Base-by-base conservation (phyloP, 2,797 vertebrate species). In the Neopelma chrysocephalum region DNA sequence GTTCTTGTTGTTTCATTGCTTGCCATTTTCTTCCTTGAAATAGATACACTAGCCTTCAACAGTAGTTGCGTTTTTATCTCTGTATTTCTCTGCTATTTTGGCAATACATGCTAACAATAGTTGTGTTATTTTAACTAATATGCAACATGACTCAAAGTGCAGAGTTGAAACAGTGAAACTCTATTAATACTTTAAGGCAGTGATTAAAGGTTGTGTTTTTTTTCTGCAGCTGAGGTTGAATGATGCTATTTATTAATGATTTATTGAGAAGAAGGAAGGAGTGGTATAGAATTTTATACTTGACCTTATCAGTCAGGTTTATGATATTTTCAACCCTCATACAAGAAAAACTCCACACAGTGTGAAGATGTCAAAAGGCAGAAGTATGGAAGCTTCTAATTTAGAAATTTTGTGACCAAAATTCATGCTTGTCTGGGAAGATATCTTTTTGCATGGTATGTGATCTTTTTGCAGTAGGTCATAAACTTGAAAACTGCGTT, bases 381-480 rank as follows among this genome's bases (percentile, higher is more conserved):
- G n/a, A 26, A 61, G 25, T 61, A 7, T 82, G 51, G n/a, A 82
- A 54, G 3, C 7, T 94, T 76, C 68, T 47, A 60, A 48, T 27
- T 32, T 42, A 9, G 23, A 75, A 64, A 29, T 83, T 36, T 43
- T 80, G 13, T 64, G 7, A 45, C 68, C 8, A 43, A 15, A 90
- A 32, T 54, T 2, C 1, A 0, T 56, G 19, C 25, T 47, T 34
- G 4, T 43, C 17, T 27, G 21, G 26, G 8, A 57, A 40, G 11
- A 19, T 38, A 0, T 38, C 3, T 66, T 58, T 76, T 77, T 48
- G 5, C 68, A 15, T 16, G 7, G 6, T 50, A 12, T 26, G 6
- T 31, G 7, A 11, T 71, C 8, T 81, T 70, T 85, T n/a, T 68
- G 12, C 34, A 61, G 13, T 29, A 50, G 15, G 15, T 40, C 27